Evolutionary conservation across 2,113 vertebrate genomes (phyloP).

Genomic region (Amazona guildingii): DNA sequence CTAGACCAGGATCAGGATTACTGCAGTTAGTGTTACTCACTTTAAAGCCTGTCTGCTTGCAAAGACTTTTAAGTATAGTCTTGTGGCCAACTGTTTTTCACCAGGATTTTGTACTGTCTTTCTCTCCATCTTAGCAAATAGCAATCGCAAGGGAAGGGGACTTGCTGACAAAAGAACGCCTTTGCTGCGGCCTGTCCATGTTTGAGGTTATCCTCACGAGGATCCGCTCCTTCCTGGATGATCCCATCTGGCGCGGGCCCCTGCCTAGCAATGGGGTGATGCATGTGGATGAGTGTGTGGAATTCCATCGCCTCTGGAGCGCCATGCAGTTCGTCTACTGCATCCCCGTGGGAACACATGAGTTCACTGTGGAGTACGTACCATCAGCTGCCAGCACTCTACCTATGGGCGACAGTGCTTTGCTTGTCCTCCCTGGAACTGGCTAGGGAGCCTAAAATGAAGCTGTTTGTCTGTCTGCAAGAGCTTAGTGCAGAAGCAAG

Average conservation of each 20-base stretch:
- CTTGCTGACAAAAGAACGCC: slow-evolving; percentile 87
- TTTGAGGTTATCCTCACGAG: slow-evolving; percentile 87
- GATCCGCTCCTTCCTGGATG: slow-evolving; percentile 84
- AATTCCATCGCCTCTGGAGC: slow-evolving; percentile 89
- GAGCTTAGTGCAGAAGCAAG: neutral
- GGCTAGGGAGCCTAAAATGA: neutral
- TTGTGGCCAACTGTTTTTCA: neutral
- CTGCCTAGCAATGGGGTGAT: slow-evolving; percentile 89
- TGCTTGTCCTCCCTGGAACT: neutral
- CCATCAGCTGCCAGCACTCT: neutral
- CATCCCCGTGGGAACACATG: slow-evolving; percentile 87
- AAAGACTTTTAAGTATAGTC: neutral
- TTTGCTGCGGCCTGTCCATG: slow-evolving; percentile 89
- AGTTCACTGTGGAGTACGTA: slow-evolving; percentile 89
- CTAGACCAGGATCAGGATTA: neutral
- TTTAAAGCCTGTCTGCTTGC: neutral
- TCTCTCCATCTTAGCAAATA: slow-evolving; percentile 79
- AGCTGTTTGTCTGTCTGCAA: neutral
- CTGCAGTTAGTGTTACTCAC: neutral
- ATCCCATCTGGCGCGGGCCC: slow-evolving; percentile 87
- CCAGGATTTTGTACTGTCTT: neutral
- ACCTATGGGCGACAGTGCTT: neutral
- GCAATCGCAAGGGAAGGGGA: slow-evolving; percentile 88
- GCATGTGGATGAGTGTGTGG: slow-evolving; percentile 89
- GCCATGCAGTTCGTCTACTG: slow-evolving; percentile 93